Evolutionary conservation across 92 coral and sea anemone genomes (phyloP), one percentile per base, ranked within the genome.

Genomic region (Metridium senile): DNA sequence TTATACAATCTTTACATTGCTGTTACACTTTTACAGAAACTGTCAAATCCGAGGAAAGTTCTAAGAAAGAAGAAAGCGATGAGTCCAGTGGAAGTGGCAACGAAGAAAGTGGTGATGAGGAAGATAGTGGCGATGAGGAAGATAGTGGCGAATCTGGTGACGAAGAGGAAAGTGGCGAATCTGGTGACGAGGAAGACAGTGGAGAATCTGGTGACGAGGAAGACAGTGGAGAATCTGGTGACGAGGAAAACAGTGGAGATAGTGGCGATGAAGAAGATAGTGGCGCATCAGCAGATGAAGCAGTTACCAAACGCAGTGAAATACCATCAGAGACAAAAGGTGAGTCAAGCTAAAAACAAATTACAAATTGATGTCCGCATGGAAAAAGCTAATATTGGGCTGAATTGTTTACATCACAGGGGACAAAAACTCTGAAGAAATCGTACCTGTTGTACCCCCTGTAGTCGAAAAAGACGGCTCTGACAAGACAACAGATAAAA

Each of bases 1-100:
- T n/a, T n/a, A n/a, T n/a, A n/a, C n/a, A n/a, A n/a, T n/a, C n/a
- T n/a, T n/a, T n/a, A n/a, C n/a, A n/a, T n/a, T n/a, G n/a, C n/a
- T n/a, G n/a, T n/a, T n/a, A n/a, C n/a, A n/a, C n/a, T n/a, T 54
- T 22, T 54, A 22, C 16, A 20, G 61, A 54, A 20, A 54, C 16
- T 22, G 80, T 63, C 0, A 78, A 80, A n/a, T 74, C 78, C 16
- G 88, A 59, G 0, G 91, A 86, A 19, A 71, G 76, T 30, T 76
- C 70, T 1, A 58, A 57, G 22, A 32, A 46, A 45, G 68, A 64
- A 0, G 79, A 88, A 32, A 64, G 63, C 74, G 82, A 74, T 11
- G 80, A 82, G 29, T 85, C 87, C 1, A 81, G 79, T 11, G 92
- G 86, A 71, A 73, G 52, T 33, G 86, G 47, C 31, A 33, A 73